Base-by-base conservation (phyloP, 1,140 invertebrate species). In the Diplogasteroides magnus region DNA sequence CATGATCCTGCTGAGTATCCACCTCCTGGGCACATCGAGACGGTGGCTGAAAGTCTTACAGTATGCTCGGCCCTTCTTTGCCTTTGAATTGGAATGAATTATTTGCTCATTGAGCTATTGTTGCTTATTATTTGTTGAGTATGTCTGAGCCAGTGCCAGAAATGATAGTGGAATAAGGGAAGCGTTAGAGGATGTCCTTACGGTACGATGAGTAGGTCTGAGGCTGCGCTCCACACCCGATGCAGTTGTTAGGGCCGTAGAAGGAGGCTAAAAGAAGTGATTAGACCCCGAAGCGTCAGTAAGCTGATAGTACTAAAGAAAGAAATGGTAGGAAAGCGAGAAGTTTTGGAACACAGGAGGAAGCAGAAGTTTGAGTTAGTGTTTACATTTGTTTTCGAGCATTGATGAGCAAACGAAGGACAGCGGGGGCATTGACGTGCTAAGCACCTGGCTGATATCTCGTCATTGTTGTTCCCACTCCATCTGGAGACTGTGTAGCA, bases 1-100 rank as follows among this genome's bases (percentile, higher is more conserved):
- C 78, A 79, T 37, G 37, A 55, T 48, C 78, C 78, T 55, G 77
- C 79, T 28, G 78, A 74, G 56, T 72, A 67, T 32, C 66, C 71
- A 55, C 78, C 78, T 63, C 71, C 69, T 19, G 78, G 78, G 64
- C 78, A 79, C 23, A 48, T 66, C 72, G 60, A 75, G 63, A 32
- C n/a, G 26, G 70, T 31, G 72, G 61, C 61, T 25, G 61, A 29
- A 26, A n/a, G n/a, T n/a, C n/a, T n/a, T n/a, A n/a, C n/a, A n/a
- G n/a, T n/a, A n/a, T n/a, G n/a, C n/a, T n/a, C n/a, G n/a, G n/a
- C n/a, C n/a, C n/a, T n/a, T n/a, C n/a, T n/a, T n/a, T n/a, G n/a
- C n/a, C n/a, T n/a, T n/a, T n/a, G 62, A 26, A 62, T 25, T 67
- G n/a, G 64, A 66, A 25, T 6, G 31, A 57, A n/a, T 25, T 6